A percentile compares a stretch with the other conserved stretches of the same genome.
Conservation (phyloP, 2,888 invertebrate species). For the Pasiphila rectangulata region DNA sequence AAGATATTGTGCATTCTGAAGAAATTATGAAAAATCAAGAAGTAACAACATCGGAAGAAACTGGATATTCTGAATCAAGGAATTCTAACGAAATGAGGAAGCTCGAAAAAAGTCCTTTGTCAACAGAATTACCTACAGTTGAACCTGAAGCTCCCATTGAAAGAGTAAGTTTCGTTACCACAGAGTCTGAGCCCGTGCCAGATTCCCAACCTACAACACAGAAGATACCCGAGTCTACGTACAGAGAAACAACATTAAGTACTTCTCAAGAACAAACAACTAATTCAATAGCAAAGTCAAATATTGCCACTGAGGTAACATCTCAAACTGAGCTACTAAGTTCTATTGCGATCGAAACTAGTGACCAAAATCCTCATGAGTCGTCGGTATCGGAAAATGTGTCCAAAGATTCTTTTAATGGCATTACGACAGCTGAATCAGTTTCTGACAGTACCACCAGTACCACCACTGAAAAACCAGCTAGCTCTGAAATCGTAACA, state of each 20-base stretch:
- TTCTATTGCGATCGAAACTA: constrained; percentile 69
- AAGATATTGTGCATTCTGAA: constrained; percentile 15
- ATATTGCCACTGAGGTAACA: constrained; percentile 61
- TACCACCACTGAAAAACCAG: constrained; percentile 42
- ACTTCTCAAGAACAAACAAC: constrained; percentile 47
- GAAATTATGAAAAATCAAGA: constrained; percentile 30
- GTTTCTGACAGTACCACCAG: constrained; percentile 38
- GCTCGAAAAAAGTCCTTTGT: constrained; percentile 4
- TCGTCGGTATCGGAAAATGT: constrained; percentile 50
- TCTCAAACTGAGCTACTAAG: constrained; percentile 68
- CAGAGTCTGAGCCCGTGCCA: constrained; percentile 18
- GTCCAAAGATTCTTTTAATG: constrained; percentile 45
- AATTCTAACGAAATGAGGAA: neutral
- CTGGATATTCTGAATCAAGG: neutral
- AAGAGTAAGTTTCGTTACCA: constrained; percentile 26
- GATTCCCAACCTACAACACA: constrained; percentile 33
- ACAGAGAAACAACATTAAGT: constrained; percentile 34
- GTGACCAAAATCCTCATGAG: constrained; percentile 69
- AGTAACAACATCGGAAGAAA: constrained; percentile 19
- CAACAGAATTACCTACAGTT: constrained; percentile 23
- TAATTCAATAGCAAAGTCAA: constrained; percentile 51
- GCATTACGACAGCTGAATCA: constrained; percentile 45
- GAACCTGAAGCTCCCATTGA: constrained; percentile 28
- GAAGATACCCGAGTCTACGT: constrained; percentile 30
- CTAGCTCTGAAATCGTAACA: constrained; percentile 50